These are phyloP conservation scores for Euproctis similis DNA, from an alignment of 2,888 invertebrate genomes.

Conservation along the genomic window DNA sequence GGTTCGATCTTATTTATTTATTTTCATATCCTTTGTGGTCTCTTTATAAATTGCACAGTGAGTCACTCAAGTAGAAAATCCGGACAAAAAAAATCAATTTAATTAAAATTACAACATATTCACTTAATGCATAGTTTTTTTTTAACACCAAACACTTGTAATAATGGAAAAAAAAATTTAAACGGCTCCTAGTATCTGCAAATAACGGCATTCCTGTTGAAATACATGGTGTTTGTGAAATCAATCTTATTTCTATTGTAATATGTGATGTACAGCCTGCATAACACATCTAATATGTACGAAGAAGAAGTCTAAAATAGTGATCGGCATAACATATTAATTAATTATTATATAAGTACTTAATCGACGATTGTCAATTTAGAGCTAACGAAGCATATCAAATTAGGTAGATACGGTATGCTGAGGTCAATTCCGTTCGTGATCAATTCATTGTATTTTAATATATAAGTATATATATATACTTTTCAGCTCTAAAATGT, in stretches of 20 bases:
- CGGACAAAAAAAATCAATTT: slow-evolving; percentile 42
- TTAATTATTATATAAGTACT: slow-evolving; percentile 70
- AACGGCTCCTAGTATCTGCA: slow-evolving; percentile 72
- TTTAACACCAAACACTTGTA: slow-evolving; percentile 51
- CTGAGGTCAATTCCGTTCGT: slow-evolving; percentile 44
- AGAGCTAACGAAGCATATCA: slow-evolving; percentile 41
- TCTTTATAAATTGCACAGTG: slow-evolving; percentile 64
- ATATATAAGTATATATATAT: too few species aligned
- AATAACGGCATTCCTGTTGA: slow-evolving; percentile 70
- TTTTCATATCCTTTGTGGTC: slow-evolving; percentile 74
- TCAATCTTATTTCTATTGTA: slow-evolving; percentile 73
- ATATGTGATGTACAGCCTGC: slow-evolving; percentile 72
- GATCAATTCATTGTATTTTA: slow-evolving; percentile 40
- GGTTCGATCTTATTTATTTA: slow-evolving; percentile 51
- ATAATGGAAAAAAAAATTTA: slow-evolving; percentile 39
- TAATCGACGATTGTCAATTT: slow-evolving; percentile 44
- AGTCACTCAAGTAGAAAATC: slow-evolving; percentile 66
- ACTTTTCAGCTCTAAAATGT: slow-evolving; percentile 50
- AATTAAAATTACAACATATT: too few species aligned
- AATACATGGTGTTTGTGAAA: slow-evolving; percentile 68
- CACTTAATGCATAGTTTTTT: slow-evolving; percentile 30
- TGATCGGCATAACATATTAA: slow-evolving; percentile 70
- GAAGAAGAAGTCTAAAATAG: slow-evolving; percentile 69
- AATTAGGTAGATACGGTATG: slow-evolving; percentile 12
- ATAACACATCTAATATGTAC: slow-evolving; percentile 59